Base-by-base conservation (phyloP, 2,113 vertebrate species). In the Pelecanus crispus region DNA sequence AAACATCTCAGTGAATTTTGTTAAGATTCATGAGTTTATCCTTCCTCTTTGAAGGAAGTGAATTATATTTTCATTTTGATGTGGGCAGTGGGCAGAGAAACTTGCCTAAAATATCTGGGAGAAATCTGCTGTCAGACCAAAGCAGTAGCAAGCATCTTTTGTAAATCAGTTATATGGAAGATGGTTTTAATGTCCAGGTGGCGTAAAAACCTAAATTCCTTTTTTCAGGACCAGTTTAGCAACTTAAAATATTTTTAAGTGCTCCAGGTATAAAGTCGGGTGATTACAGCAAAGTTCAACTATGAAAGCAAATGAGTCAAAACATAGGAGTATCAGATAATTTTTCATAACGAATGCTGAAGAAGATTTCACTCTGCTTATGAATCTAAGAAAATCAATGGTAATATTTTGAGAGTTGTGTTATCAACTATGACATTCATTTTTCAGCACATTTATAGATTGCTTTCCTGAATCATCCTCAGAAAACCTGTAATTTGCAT, bases 401-500 rank as follows among this genome's bases (percentile, higher is more conserved):
- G 31, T 96, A 87, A 82, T 96, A 93, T 93, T 97, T 96, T 82
- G 66, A 93, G 90, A 93, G 83, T 96, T 91, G 68, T 71, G 47
- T 74, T 95, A 81, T 73, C 94, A 94, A 88, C 87, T 94, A 11
- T 81, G 78, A 82, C 84, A 66, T 91, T 90, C 81, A 86, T 94
- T 95, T 90, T 95, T 81, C 87, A 95, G 86, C 62, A 77, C 81
- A 73, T 90, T 81, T 94, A 73, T 80, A 85, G 92, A 94, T 95
- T 94, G 53, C 81, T 92, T 95, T 94, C 81, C 86, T 80, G 89
- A 94, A 77, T 92, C 87, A 96, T 77, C 62, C 92, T 91, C 42
- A 62, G 73, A 95, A 97, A 96, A 97, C 62, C 70, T 92, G 62
- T 89, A 87, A 92, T 97, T 97, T 96, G 91, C 89, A 91, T 95